Conservation (phyloP, 1,140 invertebrate species). For the Cherax quadricarinatus region DNA sequence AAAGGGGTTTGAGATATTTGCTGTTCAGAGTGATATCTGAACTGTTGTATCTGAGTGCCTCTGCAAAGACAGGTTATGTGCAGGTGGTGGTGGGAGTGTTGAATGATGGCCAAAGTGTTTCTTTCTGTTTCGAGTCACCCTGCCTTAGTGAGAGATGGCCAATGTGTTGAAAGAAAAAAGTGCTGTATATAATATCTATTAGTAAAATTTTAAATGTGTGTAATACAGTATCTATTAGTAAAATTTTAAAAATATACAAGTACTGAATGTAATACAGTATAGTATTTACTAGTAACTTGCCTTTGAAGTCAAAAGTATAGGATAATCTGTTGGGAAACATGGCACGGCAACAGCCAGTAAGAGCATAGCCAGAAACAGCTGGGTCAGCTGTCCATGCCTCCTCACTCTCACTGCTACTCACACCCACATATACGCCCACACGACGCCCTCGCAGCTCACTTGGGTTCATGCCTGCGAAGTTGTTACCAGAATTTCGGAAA, state of each 20-base stretch:
- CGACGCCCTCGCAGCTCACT: slow-evolving; percentile 54
- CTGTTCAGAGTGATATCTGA: too few species aligned
- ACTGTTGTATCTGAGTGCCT: too few species aligned
- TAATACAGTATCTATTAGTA: too few species aligned
- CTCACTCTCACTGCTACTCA: slow-evolving; percentile 85
- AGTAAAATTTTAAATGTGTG: background rate
- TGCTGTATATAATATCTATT: too few species aligned
- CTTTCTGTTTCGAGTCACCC: too few species aligned
- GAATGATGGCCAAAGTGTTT: too few species aligned
- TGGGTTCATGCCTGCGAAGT: slow-evolving; percentile 44
- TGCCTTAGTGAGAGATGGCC: too few species aligned
- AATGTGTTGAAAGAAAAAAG: background rate
- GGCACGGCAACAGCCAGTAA: slow-evolving; percentile 93
- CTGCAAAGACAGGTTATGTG: too few species aligned
- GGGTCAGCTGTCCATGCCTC: slow-evolving; percentile 87
- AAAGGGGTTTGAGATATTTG: too few species aligned
- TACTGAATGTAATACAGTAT: too few species aligned
- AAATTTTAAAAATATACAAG: too few species aligned
- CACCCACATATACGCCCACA: slow-evolving; percentile 62
- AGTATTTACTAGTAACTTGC: slow-evolving; percentile 73
- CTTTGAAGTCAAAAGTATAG: slow-evolving; percentile 94
- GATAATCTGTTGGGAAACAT: slow-evolving; percentile 98
- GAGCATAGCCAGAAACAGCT: slow-evolving; percentile 92
- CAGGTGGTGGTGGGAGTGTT: too few species aligned
- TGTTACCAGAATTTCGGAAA: background rate